A percentile compares a stretch with the other conserved stretches of the same genome.
Evolutionary conservation across 2,113 vertebrate genomes (phyloP).

Genomic region (Hyperopisus bebe): DNA sequence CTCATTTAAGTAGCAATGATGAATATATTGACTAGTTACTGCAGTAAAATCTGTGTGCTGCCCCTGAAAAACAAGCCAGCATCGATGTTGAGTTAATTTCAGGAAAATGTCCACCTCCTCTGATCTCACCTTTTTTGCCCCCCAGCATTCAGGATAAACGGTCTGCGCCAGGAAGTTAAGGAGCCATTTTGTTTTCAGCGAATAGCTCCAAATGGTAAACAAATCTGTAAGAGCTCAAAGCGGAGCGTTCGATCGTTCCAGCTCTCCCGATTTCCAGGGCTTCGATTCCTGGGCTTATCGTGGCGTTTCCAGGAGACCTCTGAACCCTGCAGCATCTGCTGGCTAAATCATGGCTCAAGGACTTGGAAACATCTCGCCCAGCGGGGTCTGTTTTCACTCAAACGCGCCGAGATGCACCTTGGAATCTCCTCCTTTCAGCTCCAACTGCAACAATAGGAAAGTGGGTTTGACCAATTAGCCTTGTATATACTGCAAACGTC

Average conservation of each 20-base stretch:
- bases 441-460: background rate
- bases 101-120: background rate
- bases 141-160: background rate
- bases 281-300: constrained; percentile 15
- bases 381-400: constrained; percentile 20
- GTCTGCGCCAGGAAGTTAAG: background rate
- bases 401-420: background rate
- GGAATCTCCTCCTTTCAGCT: background rate
- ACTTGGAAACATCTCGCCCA: constrained; percentile 6
- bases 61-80: background rate
- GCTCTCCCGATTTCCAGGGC: background rate
- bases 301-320: constrained; percentile 3
- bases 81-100: background rate
- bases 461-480: constrained; percentile 1
- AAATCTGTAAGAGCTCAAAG: background rate
- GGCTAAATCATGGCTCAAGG: constrained; percentile 20
- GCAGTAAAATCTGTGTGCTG: background rate
- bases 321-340: constrained; percentile 8
- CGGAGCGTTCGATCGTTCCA: background rate
- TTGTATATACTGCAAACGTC: background rate
- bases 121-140: background rate
- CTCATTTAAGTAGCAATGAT: background rate
- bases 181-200: background rate
- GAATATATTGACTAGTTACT: background rate
- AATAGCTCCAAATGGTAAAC: background rate